Conservation (phyloP, 2,797 vertebrate genomes). For the Gorsachius magnificus region DNA sequence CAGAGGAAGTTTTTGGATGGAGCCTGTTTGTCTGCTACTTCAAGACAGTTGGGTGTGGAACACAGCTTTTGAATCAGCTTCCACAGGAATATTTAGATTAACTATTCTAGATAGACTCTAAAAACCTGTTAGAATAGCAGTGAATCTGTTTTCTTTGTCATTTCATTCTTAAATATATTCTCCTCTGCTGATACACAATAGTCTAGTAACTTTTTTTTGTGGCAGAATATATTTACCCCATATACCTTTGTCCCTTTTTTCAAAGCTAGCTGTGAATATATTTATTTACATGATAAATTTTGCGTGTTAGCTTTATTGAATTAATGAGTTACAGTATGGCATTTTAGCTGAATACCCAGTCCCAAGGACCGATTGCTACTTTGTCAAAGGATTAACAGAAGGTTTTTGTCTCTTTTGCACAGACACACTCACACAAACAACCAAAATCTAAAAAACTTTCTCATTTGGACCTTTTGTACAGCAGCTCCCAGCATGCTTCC, state of each 20-base stretch:
- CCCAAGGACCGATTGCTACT: neutral
- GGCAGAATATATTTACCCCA: neutral
- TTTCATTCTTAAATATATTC: neutral
- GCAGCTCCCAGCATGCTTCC: neutral
- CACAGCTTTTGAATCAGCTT: neutral
- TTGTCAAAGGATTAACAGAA: neutral
- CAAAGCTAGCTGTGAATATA: neutral
- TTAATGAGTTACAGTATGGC: neutral
- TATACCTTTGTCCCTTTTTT: neutral
- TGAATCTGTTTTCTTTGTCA: neutral
- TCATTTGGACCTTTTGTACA: neutral
- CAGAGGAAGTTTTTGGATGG: neutral
- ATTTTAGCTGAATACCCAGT: neutral
- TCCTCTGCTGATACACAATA: neutral
- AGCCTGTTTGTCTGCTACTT: neutral
- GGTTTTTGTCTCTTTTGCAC: neutral
- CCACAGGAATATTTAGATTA: neutral
- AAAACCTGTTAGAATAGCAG: neutral
- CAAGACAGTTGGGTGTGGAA: neutral
- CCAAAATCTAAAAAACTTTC: neutral
- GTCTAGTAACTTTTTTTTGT: neutral
- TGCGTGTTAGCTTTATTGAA: rapidly evolving
- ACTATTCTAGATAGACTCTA: neutral
- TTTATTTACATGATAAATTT: neutral
- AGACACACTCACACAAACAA: neutral